Conservation (phyloP, 2,113 vertebrate genomes). For the Dicerorhinus sumatrensis region DNA sequence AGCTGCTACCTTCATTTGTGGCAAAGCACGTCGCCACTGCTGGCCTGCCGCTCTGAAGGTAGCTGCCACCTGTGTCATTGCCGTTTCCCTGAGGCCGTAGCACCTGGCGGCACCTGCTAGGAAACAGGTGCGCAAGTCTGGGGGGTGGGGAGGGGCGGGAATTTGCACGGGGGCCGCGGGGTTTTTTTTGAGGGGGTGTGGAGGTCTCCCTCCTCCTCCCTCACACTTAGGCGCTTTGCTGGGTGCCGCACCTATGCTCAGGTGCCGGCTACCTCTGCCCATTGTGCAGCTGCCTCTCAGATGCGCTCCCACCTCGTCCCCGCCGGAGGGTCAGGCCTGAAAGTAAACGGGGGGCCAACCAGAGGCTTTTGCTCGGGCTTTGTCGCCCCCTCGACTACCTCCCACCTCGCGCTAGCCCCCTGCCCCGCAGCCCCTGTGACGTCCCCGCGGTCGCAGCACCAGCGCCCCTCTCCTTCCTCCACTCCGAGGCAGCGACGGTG, state of each 20-base stretch:
- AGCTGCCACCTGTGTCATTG: not conserved
- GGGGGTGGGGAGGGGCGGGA: too few species aligned
- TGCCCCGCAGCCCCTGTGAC: not conserved
- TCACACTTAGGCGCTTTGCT: not conserved
- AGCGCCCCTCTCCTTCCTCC: not conserved
- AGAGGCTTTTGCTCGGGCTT: not conserved
- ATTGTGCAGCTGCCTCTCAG: not conserved
- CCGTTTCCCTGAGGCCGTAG: not conserved
- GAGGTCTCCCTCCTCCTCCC: not conserved
- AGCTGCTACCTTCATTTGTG: not conserved
- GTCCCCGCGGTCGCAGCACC: not conserved
- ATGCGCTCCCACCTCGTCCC: not conserved
- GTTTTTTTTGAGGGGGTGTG: not conserved
- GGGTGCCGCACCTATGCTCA: not conserved
- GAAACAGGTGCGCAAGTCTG: too few species aligned
- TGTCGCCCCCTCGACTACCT: not conserved
- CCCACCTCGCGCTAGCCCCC: not conserved
- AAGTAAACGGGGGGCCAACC: not conserved
- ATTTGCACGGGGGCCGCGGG: rapidly evolving
- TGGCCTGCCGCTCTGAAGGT: not conserved
- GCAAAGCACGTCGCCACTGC: not conserved
- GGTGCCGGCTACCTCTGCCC: too few species aligned
- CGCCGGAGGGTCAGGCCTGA: not conserved
- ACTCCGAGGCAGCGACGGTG: not conserved
- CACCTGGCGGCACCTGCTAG: rapidly evolving